phyloP scores from a whole-genome alignment of 1,140 invertebrate species.

The Potamilus streckersoni region DNA sequence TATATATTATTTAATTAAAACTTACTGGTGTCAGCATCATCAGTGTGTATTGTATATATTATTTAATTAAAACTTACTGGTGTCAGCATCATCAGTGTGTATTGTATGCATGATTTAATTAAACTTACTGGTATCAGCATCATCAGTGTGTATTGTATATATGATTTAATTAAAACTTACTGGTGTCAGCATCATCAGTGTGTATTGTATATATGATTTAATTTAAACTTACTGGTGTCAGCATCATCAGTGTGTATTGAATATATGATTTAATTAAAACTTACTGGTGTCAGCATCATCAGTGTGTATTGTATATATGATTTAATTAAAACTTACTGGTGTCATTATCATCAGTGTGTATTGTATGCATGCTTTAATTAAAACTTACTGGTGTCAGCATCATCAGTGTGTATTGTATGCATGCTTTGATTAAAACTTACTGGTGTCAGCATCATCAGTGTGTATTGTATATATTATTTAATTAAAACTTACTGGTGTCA shows the following conservation, averaged over 20 bases:
- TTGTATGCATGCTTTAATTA: too few species aligned
- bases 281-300: neutral
- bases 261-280: neutral
- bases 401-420: too few species aligned
- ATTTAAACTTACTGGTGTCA: slow-evolving; percentile 68
- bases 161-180: neutral
- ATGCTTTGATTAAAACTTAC: slow-evolving; percentile 32
- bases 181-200: too few species aligned
- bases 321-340: slow-evolving; percentile 38
- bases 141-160: slow-evolving; percentile 73
- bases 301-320: too few species aligned
- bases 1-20: too few species aligned
- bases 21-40: slow-evolving; percentile 74
- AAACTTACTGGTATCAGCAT: slow-evolving; percentile 72
- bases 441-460: slow-evolving; percentile 78
- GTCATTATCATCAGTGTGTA: slow-evolving; percentile 82
- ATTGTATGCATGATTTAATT: too few species aligned
- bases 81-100: too few species aligned
- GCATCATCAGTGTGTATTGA: slow-evolving; percentile 76
- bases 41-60: slow-evolving; percentile 69
- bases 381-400: neutral
- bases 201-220: too few species aligned
- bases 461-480: too few species aligned
- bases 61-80: neutral
- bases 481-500: neutral